These are phyloP conservation scores for Eumerus sabulonum DNA, from an alignment of 2,888 invertebrate genomes.

Conservation along the genomic window DNA sequence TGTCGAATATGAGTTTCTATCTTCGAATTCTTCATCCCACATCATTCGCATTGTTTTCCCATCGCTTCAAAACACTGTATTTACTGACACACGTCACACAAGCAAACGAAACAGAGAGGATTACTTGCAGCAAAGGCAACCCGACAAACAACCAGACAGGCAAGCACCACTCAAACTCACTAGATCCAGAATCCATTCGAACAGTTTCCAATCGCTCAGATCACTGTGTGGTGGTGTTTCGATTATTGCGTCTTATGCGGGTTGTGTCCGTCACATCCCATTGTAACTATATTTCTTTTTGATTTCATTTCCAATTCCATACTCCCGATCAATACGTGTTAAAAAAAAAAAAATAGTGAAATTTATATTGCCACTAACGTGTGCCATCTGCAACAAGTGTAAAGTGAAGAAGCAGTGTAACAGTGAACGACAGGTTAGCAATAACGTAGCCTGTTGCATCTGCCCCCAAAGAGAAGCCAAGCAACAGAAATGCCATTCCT, in stretches of 20 bases:
- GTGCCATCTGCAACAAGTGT: conserved; percentile 14
- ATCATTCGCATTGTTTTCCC: conserved; percentile 42
- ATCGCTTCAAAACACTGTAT: neutral
- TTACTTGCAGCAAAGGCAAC: conserved; percentile 29
- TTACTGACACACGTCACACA: conserved; percentile 6
- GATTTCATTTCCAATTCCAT: no score
- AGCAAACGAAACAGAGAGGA: conserved; percentile 40
- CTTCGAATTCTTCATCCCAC: conserved; percentile 20
- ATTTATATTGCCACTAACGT: conserved; percentile 7
- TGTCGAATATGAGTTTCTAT: conserved; percentile 33
- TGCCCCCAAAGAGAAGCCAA: conserved; percentile 19
- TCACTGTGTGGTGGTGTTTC: conserved; percentile 54
- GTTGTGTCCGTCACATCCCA: conserved; percentile 25
- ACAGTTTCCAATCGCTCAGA: conserved; percentile 61
- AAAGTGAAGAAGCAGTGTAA: neutral
- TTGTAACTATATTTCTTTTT: conserved; percentile 34
- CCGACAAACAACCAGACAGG: neutral
- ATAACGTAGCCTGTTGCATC: conserved; percentile 56
- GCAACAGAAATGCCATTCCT: conserved; percentile 47
- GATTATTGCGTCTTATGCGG: conserved; percentile 47
- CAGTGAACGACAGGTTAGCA: no score
- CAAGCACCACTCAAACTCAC: conserved; percentile 35
- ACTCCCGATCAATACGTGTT: conserved; percentile 2
- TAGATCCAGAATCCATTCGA: conserved; percentile 53
- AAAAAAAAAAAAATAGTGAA: conserved; percentile 2